Evolutionary conservation across 1,140 invertebrate species (phyloP).

Genomic region (Zaprionus gabonicus): DNA sequence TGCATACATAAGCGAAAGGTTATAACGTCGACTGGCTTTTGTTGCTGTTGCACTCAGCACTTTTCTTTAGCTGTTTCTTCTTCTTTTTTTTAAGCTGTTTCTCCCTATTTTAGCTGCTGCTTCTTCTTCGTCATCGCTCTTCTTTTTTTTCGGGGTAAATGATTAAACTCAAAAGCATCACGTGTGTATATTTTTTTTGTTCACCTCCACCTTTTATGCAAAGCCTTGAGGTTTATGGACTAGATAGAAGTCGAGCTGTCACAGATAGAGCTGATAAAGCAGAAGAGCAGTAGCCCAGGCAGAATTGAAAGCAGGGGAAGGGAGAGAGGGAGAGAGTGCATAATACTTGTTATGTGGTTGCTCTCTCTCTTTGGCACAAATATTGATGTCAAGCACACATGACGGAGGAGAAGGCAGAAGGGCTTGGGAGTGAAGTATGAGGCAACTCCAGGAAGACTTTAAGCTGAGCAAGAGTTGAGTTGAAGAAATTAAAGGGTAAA

Average conservation of each 20-base stretch:
- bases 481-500: neutral
- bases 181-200: constrained; percentile 5
- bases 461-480: neutral
- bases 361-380: constrained; percentile 3
- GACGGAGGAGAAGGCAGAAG: too few species aligned
- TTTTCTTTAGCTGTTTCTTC: constrained; percentile 11
- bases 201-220: constrained; percentile 1
- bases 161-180: constrained; percentile 33
- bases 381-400: constrained; percentile 5
- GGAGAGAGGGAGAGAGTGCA: neutral
- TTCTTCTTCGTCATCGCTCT: neutral
- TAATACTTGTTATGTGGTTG: neutral
- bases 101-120: neutral
- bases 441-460: neutral
- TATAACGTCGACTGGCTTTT: constrained; percentile 47
- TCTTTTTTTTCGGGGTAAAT: constrained; percentile 19
- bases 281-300: neutral
- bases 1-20: constrained; percentile 68
- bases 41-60: constrained; percentile 23
- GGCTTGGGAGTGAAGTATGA: neutral
- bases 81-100: constrained; percentile 12
- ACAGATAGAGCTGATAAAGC: neutral
- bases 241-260: neutral
- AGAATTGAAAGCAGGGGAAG: neutral
- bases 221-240: constrained; percentile 27